Evolutionary conservation across 2,888 invertebrate species (phyloP).

Genomic region (Xylophagus ater): DNA sequence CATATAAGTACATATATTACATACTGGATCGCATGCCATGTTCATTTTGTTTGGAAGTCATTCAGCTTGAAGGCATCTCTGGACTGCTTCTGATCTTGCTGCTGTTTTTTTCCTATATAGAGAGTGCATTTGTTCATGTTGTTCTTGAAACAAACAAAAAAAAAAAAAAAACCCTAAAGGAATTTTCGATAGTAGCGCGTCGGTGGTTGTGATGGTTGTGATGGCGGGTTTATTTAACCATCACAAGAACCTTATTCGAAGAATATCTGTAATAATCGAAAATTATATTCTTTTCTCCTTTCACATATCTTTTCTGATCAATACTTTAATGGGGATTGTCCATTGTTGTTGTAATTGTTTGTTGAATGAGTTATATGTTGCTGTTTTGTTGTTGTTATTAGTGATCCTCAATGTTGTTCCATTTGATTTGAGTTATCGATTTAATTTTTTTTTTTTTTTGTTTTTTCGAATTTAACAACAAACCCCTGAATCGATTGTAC

Average conservation of each 20-base stretch:
- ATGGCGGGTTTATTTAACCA: neutral
- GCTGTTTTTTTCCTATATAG: neutral
- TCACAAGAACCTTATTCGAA: conserved; percentile 2
- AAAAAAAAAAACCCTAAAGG: no score
- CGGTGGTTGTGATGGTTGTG: neutral
- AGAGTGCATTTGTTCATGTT: neutral
- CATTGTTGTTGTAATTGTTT: neutral
- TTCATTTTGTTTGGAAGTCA: conserved; percentile 16
- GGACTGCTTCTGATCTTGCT: conserved; percentile 9
- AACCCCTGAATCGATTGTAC: conserved; percentile 16
- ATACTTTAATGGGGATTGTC: neutral
- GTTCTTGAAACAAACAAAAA: no score
- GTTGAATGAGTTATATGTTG: neutral
- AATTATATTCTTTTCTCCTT: neutral
- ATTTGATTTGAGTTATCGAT: conserved; percentile 15
- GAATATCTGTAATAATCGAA: neutral
- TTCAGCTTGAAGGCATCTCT: conserved; percentile 12
- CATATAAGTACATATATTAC: no score
- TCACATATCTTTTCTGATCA: neutral
- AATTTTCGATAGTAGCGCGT: no score
- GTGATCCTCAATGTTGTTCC: conserved; percentile 4
- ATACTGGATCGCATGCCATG: conserved; percentile 10
- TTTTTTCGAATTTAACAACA: neutral
- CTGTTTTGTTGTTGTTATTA: neutral
- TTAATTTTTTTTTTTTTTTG: conserved; percentile 15